Evolutionary conservation across 2,888 invertebrate genomes (phyloP).

Genomic region (Torymus tubicola): DNA sequence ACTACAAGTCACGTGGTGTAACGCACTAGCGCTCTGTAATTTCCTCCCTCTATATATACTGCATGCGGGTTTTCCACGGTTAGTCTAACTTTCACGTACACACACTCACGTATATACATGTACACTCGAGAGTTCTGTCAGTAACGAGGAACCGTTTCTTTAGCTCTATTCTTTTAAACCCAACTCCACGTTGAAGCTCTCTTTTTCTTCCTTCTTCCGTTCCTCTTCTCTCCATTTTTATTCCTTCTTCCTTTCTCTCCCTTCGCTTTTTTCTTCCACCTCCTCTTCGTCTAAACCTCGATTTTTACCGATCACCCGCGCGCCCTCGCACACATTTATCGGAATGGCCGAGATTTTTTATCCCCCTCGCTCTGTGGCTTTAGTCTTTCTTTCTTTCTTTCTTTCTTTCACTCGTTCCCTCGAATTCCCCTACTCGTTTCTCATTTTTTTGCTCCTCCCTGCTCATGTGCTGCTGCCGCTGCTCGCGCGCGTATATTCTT

Average conservation of each 20-base stretch:
- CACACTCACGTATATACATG: neutral
- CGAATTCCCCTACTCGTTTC: neutral
- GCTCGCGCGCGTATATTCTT: neutral
- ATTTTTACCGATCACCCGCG: conserved; percentile 47
- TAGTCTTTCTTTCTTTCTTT: neutral
- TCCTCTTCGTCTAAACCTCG: neutral
- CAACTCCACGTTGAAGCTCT: neutral
- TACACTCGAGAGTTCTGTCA: neutral
- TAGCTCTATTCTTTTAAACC: conserved; percentile 25
- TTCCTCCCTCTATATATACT: no score
- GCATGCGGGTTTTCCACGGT: no score
- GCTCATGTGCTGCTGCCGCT: neutral
- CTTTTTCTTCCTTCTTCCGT: neutral
- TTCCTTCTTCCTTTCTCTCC: neutral
- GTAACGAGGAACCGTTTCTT: conserved; percentile 46
- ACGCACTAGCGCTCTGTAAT: no score
- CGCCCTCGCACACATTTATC: neutral
- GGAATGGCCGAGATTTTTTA: conserved; percentile 46
- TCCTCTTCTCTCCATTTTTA: conserved; percentile 17
- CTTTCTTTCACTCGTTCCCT: neutral
- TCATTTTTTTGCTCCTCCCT: neutral
- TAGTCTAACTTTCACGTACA: no score
- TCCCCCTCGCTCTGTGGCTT: neutral
- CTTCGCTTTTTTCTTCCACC: conserved; percentile 2
- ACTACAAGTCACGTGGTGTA: no score